Base-by-base conservation (phyloP, 2,888 invertebrate species). In the Hoplodrina ambigua region DNA sequence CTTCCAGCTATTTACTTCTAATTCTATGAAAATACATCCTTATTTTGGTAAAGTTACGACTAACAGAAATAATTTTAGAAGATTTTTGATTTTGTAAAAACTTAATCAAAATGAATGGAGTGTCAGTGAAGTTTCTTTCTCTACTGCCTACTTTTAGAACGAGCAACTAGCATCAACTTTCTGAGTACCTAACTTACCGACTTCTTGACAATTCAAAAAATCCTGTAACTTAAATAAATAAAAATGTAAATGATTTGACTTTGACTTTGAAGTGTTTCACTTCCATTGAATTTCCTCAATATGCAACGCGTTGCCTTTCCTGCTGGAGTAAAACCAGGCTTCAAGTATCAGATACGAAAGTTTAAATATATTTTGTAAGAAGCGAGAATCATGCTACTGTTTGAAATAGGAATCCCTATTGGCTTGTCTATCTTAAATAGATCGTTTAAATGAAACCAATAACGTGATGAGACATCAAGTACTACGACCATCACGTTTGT, bases 381-480 rank as follows among this genome's bases (percentile, higher is more conserved):
- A 17, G 15, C 46, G 17, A 46, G 46, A 17, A 5, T 15, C 5
- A 46, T 46, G 46, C 46, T 46, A 17, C 41, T 41, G 37, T 46
- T 57, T n/a, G 5, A 13, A n/a, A 50, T 4, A 25, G 57, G 13
- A 53, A 61, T 20, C n/a, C 17, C 11, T 15, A 25, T 17, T 6
- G 4, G 4, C 15, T 20, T 30, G 15, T 25, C 25, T 13, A 15
- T 49, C 0, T 33, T 13, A 49, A 70, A 70, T 77, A 10, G n/a
- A 50, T 58, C 53, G 33, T 61, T 41, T 50, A 19, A 64, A 64
- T 55, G 50, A 53, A 57, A 53, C 25, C 13, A 69, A 67, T 74
- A 44, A 75, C 69, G 75, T 61, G 76, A 75, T 60, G 30, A 53
- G 20, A 19, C 17, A 33, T 37, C 20, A 44, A 53, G 53, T 75